Base-by-base conservation (phyloP, 2,888 invertebrate genomes). In the Brenthis daphne region DNA sequence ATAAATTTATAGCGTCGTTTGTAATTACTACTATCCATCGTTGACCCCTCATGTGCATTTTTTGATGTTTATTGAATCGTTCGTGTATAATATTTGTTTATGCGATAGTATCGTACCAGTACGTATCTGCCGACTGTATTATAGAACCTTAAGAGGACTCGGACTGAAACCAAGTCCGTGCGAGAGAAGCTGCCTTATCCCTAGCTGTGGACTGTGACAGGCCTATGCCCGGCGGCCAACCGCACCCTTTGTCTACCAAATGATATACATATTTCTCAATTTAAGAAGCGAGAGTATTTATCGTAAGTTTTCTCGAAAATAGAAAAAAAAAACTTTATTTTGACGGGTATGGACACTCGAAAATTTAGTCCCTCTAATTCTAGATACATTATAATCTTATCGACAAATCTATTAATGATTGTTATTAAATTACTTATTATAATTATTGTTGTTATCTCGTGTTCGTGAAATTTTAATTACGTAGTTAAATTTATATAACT, bases 51-150 rank as follows among this genome's bases (percentile, higher is more conserved):
- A 54, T 37, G 53, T 85, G 88, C 85, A 88, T 87, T 90, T 82
- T 89, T 88, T 80, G 85, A 90, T 87, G 84, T 90, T 87, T 90
- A 88, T 88, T 86, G 80, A 85, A 83, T 81, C 79, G 87, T 87
- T 85, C 83, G 78, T 80, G 74, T 82, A 80, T 81, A 64, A 77
- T 79, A 81, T 81, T 83, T 80, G 80, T 77, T 80, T 78, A 77
- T 71, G 78, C 76, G 73, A 76, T 75, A 75, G 75, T 74, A 65
- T 64, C 69, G 75, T 76, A 74, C 72, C 68, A 72, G 68, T 16
- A 48, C 13, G 11, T 12, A 48, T n/a, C 29, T 29, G 33, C 20
- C 53, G 61, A 67, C 64, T 67, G 73, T 74, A 72, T 69, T 70
- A 67, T 72, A 65, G 56, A 47, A 47, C 12, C 53, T 12, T 65